phyloP scores from a whole-genome alignment of 2,797 vertebrate species.

The Darevskia mixta region DNA sequence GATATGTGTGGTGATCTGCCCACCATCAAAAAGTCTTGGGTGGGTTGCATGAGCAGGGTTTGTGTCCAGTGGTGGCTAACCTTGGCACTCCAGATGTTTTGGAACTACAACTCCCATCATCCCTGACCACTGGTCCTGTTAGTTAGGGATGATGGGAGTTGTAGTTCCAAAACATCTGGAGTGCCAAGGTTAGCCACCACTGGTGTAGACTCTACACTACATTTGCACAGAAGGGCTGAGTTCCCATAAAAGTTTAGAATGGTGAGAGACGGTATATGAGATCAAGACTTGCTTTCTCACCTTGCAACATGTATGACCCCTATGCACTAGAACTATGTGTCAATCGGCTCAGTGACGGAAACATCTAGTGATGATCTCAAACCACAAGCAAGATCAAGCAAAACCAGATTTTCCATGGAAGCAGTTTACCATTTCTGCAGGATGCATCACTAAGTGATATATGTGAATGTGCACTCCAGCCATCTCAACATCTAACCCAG shows the following conservation, averaged over 20 bases:
- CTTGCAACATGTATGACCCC: not conserved
- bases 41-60: not conserved
- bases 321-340: not conserved
- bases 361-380: not conserved
- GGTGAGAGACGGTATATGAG: not conserved
- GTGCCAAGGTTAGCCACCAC: no score
- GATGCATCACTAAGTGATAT: not conserved
- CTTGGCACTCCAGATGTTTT: no score
- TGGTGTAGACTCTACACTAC: no score
- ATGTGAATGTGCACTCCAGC: not conserved
- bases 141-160: no score
- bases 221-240: not conserved
- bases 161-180: no score
- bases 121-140: no score
- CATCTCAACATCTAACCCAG: conserved; percentile 34
- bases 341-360: not conserved
- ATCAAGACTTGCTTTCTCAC: not conserved
- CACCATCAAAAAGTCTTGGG: not conserved
- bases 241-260: not conserved
- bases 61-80: no score
- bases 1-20: not conserved
- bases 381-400: not conserved
- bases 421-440: not conserved
- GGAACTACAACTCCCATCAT: no score
- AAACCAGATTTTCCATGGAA: not conserved